These are phyloP conservation scores for Alexandromys fortis DNA, from an alignment of 2,113 vertebrate genomes.

Conservation along the genomic window DNA sequence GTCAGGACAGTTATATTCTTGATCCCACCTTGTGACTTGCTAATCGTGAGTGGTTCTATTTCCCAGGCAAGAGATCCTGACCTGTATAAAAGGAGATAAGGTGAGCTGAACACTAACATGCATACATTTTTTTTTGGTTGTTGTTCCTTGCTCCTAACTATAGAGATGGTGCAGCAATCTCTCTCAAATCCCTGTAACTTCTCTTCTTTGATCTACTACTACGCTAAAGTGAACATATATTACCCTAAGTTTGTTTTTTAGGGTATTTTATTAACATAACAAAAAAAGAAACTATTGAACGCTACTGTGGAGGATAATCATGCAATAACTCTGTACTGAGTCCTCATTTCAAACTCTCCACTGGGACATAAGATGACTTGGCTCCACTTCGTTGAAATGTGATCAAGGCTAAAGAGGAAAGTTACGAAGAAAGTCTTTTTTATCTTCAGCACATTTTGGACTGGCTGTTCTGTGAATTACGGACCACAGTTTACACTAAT, in stretches of 20 bases:
- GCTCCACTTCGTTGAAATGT: conserved; percentile 10
- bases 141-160: background rate
- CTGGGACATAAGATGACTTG: background rate
- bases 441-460: background rate
- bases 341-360: conserved; percentile 44
- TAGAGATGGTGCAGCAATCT: too few species aligned
- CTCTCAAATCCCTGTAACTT: background rate
- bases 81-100: background rate
- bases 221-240: background rate
- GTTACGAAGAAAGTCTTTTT: background rate
- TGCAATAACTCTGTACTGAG: background rate
- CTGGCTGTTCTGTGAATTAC: conserved; percentile 11
- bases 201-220: background rate
- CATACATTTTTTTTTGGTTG: background rate
- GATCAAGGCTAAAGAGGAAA: background rate
- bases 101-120: background rate
- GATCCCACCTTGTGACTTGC: background rate
- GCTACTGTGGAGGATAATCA: background rate
- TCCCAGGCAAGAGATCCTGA: background rate
- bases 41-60: background rate
- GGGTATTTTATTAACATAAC: background rate
- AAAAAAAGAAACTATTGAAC: background rate
- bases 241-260: background rate
- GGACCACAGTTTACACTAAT: background rate
- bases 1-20: background rate